Percentiles rank a stretch among this genome's conserved stretches.
phyloP scores from a whole-genome alignment of 37 sponge, comb jelly and placozoan genomes.

The Theonella swinhoei region DNA sequence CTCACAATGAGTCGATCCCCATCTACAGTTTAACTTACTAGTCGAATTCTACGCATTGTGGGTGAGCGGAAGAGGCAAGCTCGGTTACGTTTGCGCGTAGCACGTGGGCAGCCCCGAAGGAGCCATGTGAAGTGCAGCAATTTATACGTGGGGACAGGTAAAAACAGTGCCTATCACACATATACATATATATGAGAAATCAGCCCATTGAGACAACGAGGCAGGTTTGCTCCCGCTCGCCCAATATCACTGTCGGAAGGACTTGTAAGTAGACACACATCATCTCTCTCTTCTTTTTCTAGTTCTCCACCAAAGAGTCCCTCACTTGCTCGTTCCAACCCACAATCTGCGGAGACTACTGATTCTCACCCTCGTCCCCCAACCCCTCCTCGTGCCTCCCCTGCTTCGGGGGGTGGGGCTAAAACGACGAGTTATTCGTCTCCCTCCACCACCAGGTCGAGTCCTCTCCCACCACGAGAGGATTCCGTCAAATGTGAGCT shows the following conservation, averaged over 20 bases:
- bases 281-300: conserved; percentile 20
- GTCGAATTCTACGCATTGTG: too few relatives aligned
- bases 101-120: too few relatives aligned
- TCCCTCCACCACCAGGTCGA: not conserved
- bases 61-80: too few relatives aligned
- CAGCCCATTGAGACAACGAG: not conserved
- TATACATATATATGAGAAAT: too few relatives aligned
- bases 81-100: too few relatives aligned
- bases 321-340: not conserved
- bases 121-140: too few relatives aligned
- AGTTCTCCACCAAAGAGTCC: not conserved
- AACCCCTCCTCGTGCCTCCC: not conserved
- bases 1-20: not conserved
- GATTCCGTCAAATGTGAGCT: not conserved
- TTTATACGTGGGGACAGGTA: too few relatives aligned
- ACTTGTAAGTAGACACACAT: too few relatives aligned
- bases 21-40: not conserved
- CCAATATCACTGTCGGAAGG: not conserved
- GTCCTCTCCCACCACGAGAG: not conserved
- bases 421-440: not conserved
- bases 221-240: not conserved
- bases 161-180: too few relatives aligned
- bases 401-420: not conserved
- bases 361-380: not conserved
- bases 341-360: not conserved